These are phyloP conservation scores for Oplegnathus fasciatus DNA, from an alignment of 2,113 vertebrate species.

Conservation along the genomic window DNA sequence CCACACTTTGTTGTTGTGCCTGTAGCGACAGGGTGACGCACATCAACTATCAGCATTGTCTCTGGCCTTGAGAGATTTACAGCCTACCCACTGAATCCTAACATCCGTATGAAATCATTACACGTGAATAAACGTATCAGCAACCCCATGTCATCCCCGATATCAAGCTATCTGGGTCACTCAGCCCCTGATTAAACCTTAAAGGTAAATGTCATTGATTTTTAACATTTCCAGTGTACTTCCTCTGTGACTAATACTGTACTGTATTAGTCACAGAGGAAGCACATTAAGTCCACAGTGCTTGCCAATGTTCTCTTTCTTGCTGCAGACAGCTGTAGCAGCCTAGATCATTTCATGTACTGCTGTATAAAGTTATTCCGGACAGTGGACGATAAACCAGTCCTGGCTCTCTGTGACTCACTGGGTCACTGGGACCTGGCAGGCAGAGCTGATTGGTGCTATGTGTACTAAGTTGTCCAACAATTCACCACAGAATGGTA, in stretches of 20 bases:
- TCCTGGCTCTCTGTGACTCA: too few species aligned
- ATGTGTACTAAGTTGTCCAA: too few species aligned
- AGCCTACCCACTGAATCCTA: background rate
- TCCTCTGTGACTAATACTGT: too few species aligned
- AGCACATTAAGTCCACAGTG: background rate
- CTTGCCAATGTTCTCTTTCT: background rate
- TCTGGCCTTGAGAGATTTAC: slow-evolving; percentile 32
- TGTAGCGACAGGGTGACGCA: slow-evolving; percentile 5
- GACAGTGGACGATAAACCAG: too few species aligned
- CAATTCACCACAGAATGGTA: too few species aligned
- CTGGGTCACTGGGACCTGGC: too few species aligned
- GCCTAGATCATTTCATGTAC: background rate
- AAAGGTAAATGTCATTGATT: background rate
- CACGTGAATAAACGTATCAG: background rate
- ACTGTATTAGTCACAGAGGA: background rate
- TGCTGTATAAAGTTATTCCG: background rate
- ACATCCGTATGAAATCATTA: background rate
- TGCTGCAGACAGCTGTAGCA: background rate
- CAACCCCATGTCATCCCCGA: background rate
- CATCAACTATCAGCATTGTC: slow-evolving; percentile 12
- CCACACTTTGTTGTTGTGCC: background rate
- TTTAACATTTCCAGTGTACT: too few species aligned
- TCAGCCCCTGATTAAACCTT: background rate
- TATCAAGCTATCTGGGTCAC: slow-evolving; percentile 3
- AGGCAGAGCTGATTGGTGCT: too few species aligned